Evolutionary conservation across 2,888 invertebrate genomes (phyloP).

Genomic region (Caenorhabditis macrosperma): DNA sequence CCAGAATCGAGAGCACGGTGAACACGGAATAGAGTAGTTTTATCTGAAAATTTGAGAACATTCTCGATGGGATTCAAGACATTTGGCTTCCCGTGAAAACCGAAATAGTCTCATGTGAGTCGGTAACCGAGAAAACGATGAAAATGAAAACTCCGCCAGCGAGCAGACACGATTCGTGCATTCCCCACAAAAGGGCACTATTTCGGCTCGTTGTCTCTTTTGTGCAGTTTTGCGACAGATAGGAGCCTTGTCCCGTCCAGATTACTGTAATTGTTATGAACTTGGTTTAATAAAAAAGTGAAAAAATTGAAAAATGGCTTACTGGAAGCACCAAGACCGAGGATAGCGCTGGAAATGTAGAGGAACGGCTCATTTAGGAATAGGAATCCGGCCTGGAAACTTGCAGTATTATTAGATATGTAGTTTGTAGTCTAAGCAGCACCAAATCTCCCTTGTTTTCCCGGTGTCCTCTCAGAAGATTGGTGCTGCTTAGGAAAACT

Average conservation of each 20-base stretch:
- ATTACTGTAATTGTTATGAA: slow-evolving; percentile 46
- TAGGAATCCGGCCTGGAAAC: slow-evolving; percentile 67
- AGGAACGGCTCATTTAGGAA: slow-evolving; percentile 71
- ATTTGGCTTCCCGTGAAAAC: slow-evolving; percentile 59
- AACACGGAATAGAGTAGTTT: slow-evolving; percentile 88
- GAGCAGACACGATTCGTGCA: slow-evolving; percentile 85
- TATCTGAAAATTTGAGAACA: slow-evolving; percentile 81
- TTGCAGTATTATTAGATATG: too few relatives aligned
- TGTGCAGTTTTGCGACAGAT: slow-evolving; percentile 60
- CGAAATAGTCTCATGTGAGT: slow-evolving; percentile 62
- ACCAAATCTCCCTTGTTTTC: too few relatives aligned
- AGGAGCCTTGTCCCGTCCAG: slow-evolving; percentile 67
- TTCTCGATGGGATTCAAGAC: not conserved
- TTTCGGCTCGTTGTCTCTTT: slow-evolving; percentile 57
- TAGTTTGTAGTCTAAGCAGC: too few relatives aligned
- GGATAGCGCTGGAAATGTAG: slow-evolving; percentile 68
- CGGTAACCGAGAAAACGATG: slow-evolving; percentile 86
- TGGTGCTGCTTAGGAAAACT: not conserved
- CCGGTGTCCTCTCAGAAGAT: too few relatives aligned
- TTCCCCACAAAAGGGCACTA: slow-evolving; percentile 61
- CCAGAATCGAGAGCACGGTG: slow-evolving; percentile 84
- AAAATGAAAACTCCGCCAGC: slow-evolving; percentile 95
- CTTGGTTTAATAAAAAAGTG: not conserved
- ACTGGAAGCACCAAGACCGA: slow-evolving; percentile 80
- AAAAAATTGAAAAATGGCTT: slow-evolving; percentile 1